Base-by-base conservation (phyloP, 2,888 invertebrate species). In the Terebella lapidaria region DNA sequence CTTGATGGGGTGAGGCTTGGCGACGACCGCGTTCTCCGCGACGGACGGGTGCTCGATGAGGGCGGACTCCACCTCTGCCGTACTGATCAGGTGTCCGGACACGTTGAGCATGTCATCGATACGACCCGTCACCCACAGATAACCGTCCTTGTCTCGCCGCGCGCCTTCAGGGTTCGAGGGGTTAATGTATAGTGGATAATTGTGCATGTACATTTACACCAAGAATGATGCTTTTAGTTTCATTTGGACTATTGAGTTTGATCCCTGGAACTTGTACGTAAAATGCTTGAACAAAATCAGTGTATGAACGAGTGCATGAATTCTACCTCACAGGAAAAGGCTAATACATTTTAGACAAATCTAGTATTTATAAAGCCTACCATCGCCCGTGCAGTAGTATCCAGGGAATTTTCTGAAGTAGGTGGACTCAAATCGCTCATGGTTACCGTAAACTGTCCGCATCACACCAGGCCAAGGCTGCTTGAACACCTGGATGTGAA, bases 61-160 rank as follows among this genome's bases (percentile, higher is more conserved):
- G 5, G 84, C 84, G 0, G 84, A 82, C 71, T 86, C 85, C 26
- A 86, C 64, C 84, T 99, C 95, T 0, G 97, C 91, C 0, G 97
- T 99, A 63, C 94, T 94, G 87, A 99, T 90, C 58, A 99, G 84
- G 82, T 99, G 97, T 0, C 97, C 99, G 1, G 94, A 95, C 5
- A 99, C 96, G 81, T 99, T 99, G 69, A 99, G 84, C 93, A 99
- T 95, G 80, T 99, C 99, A 79, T 99, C 97, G 45, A 96, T 91
- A 61, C 96, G 88, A 0, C 96, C 96, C 0, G 95, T 96, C 62
- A 97, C 89, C 57, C 66, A 63, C 53, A 64, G 26, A 57, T 65
- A 65, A 0, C 96, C 96, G 78, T 99, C 96, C 25, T 88, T 86
- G 80, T 99, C 97, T 61, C 94, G 85, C 69, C 86, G 86, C 0